These are phyloP conservation scores for Eristalis pertinax DNA, from an alignment of 2,888 invertebrate species.

Conservation along the genomic window DNA sequence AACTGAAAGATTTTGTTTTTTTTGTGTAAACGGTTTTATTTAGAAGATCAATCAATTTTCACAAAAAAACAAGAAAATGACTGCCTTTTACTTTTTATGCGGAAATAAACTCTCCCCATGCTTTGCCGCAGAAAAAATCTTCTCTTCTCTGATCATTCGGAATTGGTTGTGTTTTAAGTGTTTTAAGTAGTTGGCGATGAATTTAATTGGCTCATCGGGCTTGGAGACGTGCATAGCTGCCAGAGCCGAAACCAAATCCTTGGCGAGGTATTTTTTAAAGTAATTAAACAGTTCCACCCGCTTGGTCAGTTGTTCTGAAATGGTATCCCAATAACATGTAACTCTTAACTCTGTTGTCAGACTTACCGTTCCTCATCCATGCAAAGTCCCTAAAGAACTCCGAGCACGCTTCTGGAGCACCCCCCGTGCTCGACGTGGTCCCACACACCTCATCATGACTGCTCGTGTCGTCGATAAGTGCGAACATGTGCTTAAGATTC, in stretches of 20 bases:
- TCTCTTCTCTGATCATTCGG: constrained; percentile 28
- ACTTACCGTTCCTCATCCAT: constrained; percentile 62
- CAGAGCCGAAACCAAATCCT: constrained; percentile 34
- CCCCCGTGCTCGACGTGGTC: background rate
- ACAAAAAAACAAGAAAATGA: background rate
- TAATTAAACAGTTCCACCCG: constrained; percentile 50
- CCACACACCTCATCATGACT: constrained; percentile 23
- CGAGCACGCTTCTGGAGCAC: background rate
- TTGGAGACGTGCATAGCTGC: constrained; percentile 51
- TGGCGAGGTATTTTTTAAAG: constrained; percentile 40
- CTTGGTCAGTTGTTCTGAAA: constrained; percentile 59
- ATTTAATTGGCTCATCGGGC: constrained; percentile 57
- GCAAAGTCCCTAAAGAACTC: constrained; percentile 54
- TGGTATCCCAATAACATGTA: background rate
- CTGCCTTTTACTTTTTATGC: background rate
- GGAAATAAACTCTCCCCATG: constrained; percentile 42
- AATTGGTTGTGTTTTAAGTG: constrained; percentile 57
- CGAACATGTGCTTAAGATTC: constrained; percentile 40
- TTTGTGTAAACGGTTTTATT: background rate
- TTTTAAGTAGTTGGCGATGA: constrained; percentile 53
- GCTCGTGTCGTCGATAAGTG: constrained; percentile 50
- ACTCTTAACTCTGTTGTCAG: background rate
- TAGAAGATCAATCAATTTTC: background rate
- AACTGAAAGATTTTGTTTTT: no score
- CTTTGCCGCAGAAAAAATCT: constrained; percentile 36